Conservation (phyloP, 2,113 vertebrate genomes). For the Chionis minor region DNA sequence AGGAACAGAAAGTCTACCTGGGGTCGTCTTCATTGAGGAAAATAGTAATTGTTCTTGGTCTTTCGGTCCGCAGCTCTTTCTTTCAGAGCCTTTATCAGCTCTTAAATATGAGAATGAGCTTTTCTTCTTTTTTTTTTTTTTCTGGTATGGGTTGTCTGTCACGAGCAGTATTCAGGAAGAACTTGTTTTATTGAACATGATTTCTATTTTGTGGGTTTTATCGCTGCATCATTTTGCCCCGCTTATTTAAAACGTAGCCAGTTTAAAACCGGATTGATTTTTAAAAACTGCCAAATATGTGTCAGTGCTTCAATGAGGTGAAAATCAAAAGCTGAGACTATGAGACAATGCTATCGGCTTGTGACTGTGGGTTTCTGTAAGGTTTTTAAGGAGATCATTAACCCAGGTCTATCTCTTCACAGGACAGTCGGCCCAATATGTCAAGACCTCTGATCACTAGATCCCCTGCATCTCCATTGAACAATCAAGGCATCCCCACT, state of each 20-base stretch:
- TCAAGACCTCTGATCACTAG: slow-evolving; percentile 98
- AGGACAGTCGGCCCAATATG: slow-evolving; percentile 98
- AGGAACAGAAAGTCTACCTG: background rate
- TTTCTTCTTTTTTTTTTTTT: background rate
- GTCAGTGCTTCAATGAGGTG: background rate
- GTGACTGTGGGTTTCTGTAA: background rate
- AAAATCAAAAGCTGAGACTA: background rate
- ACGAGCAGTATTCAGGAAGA: background rate
- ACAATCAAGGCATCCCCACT: slow-evolving; percentile 97
- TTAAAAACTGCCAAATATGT: background rate
- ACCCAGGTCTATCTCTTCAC: slow-evolving; percentile 74
- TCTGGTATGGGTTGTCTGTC: background rate
- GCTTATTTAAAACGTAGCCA: background rate
- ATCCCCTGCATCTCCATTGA: slow-evolving; percentile 97
- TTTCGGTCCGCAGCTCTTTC: slow-evolving; percentile 19
- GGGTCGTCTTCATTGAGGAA: background rate
- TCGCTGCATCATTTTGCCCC: background rate
- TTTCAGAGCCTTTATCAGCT: slow-evolving; percentile 26
- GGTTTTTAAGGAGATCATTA: slow-evolving; percentile 51
- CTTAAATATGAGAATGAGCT: background rate
- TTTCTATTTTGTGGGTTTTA: background rate
- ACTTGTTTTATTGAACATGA: background rate
- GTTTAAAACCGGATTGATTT: background rate
- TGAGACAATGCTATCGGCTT: background rate
- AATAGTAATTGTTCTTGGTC: background rate